Evolutionary conservation across 64 coral and sea anemone species (phyloP), one percentile per base, ranked within the genome.

Genomic region (Hydrozoanthus tunicans): DNA sequence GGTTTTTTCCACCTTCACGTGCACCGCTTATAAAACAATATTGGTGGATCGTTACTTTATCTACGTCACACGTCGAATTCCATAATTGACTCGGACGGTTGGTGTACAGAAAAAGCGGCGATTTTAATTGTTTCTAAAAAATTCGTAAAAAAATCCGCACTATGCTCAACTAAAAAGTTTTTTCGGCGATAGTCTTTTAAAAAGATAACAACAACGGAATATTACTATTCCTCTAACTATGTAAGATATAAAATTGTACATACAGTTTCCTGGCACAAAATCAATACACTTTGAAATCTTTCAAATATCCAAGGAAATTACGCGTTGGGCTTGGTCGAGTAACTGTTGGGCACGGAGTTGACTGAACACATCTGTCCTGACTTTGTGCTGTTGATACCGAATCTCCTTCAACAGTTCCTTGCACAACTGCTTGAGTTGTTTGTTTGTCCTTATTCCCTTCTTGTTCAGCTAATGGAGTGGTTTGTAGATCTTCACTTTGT

Each of bases 401-500:
- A 75, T 75, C 78, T 60, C 56, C 26, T n/a, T 80, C 78, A 80
- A 59, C 56, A 80, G 15, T 80, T 80, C 57, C 57, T 59, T 61
- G 56, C 56, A 61, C 56, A 23, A 20, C 17, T 59, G 56, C 53
- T 60, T 59, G 77, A 9, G 77, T 79, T 20, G 54, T 79, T 79
- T 79, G 56, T 59, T 58, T 57, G 24, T 60, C 57, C 25, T 11
- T 14, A 80, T 55, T 61, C 8, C 57, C 9, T 80, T 80, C 78
- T 58, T 80, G 78, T n/a, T 59, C 59, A 51, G 9, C 58, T 81
- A 43, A 56, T 77, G 43, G 24, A 5, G 59, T 59, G 59, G 57
- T 55, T 90, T 90, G 26, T 90, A 64, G 72, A 90, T 62, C 74
- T 90, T 13, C 59, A 26, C 9, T 15, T 62, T 65, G 10, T 53